Conservation (phyloP, 2,888 invertebrate genomes). For the Andrena haemorrhoa region DNA sequence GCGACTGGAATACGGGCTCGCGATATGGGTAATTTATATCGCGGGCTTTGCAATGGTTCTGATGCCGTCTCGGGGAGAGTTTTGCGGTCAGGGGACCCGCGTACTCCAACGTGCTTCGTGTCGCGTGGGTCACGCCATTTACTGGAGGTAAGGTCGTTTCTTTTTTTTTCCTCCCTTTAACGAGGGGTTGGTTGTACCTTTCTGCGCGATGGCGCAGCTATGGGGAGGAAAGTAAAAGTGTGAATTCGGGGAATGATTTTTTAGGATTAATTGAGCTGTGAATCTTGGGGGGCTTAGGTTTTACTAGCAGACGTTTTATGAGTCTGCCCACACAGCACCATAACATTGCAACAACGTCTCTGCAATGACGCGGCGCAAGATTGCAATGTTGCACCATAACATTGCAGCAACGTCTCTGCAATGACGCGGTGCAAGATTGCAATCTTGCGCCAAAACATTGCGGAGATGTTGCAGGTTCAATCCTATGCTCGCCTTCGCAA, state of each 20-base stretch:
- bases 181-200: conserved; percentile 1
- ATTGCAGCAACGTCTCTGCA: no score
- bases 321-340: no score
- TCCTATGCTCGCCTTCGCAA: no score
- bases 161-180: not conserved
- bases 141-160: conserved; percentile 17
- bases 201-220: not conserved
- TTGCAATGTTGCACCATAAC: no score
- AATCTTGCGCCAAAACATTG: no score
- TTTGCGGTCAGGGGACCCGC: conserved; percentile 39
- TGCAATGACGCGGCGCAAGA: no score
- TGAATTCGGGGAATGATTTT: not conserved
- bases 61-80: conserved; percentile 43
- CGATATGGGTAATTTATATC: conserved; percentile 65
- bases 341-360: no score
- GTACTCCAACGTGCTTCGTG: conserved; percentile 30
- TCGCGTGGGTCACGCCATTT: conserved; percentile 58
- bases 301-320: not conserved
- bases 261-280: not conserved
- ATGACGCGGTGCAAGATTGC: no score
- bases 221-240: not conserved
- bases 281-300: not conserved
- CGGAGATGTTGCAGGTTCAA: no score
- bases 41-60: conserved; percentile 52
- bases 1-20: conserved; percentile 53